Evolutionary conservation across 2,888 invertebrate genomes (phyloP), one percentile per base, ranked within the genome.

Genomic region (Chymomyza procnemis): DNA sequence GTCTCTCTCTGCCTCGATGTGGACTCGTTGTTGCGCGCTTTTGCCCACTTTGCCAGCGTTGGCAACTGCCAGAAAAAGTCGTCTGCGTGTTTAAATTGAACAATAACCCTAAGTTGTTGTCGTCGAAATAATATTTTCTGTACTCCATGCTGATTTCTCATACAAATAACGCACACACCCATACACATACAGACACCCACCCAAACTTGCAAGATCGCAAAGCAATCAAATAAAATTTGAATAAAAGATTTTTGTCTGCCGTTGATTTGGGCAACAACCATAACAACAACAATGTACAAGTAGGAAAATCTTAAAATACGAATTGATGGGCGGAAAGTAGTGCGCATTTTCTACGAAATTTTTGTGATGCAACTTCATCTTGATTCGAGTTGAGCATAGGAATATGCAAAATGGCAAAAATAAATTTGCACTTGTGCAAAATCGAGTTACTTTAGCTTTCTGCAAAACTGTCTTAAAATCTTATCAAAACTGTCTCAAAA

Each of bases 221-320:
- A 85, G 87, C 87, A 87, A 87, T 87, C 87, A 88, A 88, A 87
- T 87, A 87, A 88, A 85, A 86, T 88, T 84, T 87, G 86, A 83
- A 88, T 88, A 88, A 87, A 87, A 86, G 85, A 87, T 87, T 86
- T 86, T 76, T 83, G 87, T 88, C 83, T 88, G 88, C 86, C 86
- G 78, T 79, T 87, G 87, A 88, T 83, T 87, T 85, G 79, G 74
- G 80, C 79, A 79, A 64, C 74, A 74, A 71, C 66, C 74, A 63
- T 65, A 61, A 22, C 68, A 68, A 34, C 46, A 47, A 66, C 64
- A 62, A 62, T 54, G 34, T 50, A 21, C 61, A 69, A 75, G 63
- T 64, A 57, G 34, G 8, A 19, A 50, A 50, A 50, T 50, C 14
- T 50, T 50, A 50, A 50, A 50, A 50, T 50, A 50, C 16, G 16